phyloP scores from a whole-genome alignment of 2,113 vertebrate genomes.

The Struthidea cinerea region DNA sequence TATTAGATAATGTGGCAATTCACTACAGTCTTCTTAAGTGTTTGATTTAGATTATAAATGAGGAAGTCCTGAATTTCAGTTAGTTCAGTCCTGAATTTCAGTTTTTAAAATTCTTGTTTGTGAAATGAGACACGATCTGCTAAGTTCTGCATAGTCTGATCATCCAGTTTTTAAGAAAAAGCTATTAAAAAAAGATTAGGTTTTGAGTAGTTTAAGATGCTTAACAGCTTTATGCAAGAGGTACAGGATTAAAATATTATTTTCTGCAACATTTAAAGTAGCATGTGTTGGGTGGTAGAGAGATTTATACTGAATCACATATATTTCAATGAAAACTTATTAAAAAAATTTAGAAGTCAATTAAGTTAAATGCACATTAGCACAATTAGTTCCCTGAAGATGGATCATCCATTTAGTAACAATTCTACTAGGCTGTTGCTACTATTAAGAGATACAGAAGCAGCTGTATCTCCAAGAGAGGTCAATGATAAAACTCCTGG shows the following conservation, averaged over 20 bases:
- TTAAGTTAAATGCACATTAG: not conserved
- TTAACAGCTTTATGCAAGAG: not conserved
- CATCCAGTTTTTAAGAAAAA: not conserved
- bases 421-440: not conserved
- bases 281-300: not conserved
- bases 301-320: not conserved
- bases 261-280: not conserved
- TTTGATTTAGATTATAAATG: not conserved
- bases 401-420: not conserved
- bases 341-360: not conserved
- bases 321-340: not conserved
- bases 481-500: not conserved
- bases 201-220: not conserved
- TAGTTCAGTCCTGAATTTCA: not conserved
- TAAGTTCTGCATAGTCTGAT: not conserved
- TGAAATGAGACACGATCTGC: not conserved
- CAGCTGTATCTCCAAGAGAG: not conserved
- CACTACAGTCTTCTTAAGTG: not conserved
- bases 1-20: not conserved
- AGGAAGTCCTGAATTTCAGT: not conserved
- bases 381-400: not conserved
- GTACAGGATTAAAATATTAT: not conserved
- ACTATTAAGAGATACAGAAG: not conserved
- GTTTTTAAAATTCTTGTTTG: not conserved
- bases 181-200: not conserved